Percentiles rank a stretch among this genome's conserved stretches.
Conservation (phyloP, 2,888 invertebrate genomes). For the Stenotaenia linearis region DNA sequence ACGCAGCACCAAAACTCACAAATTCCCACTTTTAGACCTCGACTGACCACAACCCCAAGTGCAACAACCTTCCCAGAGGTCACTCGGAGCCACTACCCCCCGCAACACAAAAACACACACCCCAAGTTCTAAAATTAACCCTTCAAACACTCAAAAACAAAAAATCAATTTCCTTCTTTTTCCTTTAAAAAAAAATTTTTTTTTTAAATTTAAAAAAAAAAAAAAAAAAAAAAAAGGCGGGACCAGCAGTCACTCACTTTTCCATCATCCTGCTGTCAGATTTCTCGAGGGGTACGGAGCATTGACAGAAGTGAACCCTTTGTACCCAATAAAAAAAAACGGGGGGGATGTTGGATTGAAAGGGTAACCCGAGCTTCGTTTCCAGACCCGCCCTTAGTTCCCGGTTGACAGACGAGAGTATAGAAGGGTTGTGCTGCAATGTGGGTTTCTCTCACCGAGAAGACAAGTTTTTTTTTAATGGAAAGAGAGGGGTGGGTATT, state of each 20-base stretch:
- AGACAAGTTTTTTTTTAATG: not conserved
- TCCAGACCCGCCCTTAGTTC: not conserved
- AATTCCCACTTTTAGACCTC: not conserved
- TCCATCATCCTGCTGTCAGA: slow-evolving; percentile 6
- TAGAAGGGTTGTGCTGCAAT: not conserved
- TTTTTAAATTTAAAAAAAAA: no score
- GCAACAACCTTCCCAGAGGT: not conserved
- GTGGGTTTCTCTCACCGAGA: not conserved
- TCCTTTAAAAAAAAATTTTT: no score
- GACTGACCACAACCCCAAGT: slow-evolving; percentile 4
- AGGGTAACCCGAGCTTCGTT: not conserved
- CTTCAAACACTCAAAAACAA: not conserved
- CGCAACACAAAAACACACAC: not conserved
- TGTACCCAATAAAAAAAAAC: not conserved
- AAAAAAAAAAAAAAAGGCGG: not conserved
- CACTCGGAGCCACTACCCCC: not conserved
- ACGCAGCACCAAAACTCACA: not conserved
- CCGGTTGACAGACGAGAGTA: not conserved
- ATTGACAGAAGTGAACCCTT: slow-evolving; percentile 11
- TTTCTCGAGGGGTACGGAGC: not conserved
- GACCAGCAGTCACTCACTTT: not conserved
- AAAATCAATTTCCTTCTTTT: no score
- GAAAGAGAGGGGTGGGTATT: not conserved
- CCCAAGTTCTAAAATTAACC: not conserved
- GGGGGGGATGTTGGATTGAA: not conserved